These are phyloP conservation scores for Cotesia glomerata DNA, from an alignment of 1,140 invertebrate genomes.

Conservation along the genomic window DNA sequence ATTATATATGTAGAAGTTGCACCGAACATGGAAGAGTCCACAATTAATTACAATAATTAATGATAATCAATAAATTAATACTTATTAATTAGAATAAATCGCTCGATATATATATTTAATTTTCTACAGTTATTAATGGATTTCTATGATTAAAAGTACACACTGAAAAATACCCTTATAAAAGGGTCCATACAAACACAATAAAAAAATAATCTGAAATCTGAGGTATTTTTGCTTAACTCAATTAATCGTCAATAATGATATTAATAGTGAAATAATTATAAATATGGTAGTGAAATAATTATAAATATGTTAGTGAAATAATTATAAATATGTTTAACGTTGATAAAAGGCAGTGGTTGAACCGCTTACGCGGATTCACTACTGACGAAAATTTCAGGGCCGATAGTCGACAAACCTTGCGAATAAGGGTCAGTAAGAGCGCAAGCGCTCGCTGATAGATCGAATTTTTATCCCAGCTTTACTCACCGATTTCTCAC, in stretches of 20 bases:
- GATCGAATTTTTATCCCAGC: slow-evolving; percentile 39
- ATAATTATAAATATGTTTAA: slow-evolving; percentile 22
- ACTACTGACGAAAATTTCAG: slow-evolving; percentile 27
- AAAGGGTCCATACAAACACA: slow-evolving; percentile 18
- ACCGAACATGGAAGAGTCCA: slow-evolving; percentile 38
- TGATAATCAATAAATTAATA: background rate
- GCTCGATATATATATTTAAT: background rate
- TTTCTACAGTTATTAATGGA: no score
- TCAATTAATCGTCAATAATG: no score
- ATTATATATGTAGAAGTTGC: slow-evolving; percentile 50
- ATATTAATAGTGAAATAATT: background rate
- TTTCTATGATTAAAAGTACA: no score
- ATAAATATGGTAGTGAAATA: no score
- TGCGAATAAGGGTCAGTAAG: slow-evolving; percentile 27
- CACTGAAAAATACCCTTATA: slow-evolving; percentile 2
- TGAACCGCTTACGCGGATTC: slow-evolving; percentile 32
- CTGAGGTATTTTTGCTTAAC: background rate
- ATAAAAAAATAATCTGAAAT: background rate
- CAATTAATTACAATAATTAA: background rate
- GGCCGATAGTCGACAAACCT: slow-evolving; percentile 16
- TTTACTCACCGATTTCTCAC: background rate
- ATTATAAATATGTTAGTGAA: no score
- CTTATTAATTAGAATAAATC: background rate
- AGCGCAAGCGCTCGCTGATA: slow-evolving; percentile 47
- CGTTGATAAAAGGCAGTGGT: slow-evolving; percentile 27